These are phyloP conservation scores for Tyto alba DNA, from an alignment of 2,113 vertebrate genomes.

Conservation along the genomic window DNA sequence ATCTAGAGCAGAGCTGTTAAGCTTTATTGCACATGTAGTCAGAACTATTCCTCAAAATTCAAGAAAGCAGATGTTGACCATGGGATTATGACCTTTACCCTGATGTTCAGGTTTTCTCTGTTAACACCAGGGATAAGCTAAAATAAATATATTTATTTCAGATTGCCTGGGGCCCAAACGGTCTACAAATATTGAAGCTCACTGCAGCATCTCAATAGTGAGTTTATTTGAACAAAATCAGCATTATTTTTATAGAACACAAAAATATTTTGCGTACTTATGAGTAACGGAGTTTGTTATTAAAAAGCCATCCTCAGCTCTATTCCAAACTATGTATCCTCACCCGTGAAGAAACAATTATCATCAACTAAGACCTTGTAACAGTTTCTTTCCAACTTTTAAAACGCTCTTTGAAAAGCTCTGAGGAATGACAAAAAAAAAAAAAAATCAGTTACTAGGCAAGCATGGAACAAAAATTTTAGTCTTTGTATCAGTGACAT, in stretches of 20 bases:
- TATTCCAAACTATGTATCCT: neutral
- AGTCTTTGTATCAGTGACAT: neutral
- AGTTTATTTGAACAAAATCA: conserved; percentile 35
- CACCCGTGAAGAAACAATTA: neutral
- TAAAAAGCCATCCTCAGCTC: neutral
- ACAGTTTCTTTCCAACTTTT: neutral
- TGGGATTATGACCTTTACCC: conserved; percentile 43
- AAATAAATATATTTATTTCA: conserved; percentile 47
- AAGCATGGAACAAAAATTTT: neutral
- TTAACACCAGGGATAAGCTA: conserved; percentile 16
- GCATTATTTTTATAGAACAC: conserved; percentile 19
- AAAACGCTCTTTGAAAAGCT: neutral
- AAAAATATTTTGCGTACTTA: neutral
- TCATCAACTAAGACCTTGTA: neutral
- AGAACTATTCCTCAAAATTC: conserved; percentile 22
- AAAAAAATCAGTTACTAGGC: neutral
- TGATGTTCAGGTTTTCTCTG: conserved; percentile 50
- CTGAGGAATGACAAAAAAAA: neutral
- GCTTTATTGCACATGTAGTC: neutral
- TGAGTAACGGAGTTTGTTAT: neutral
- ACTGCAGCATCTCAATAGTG: neutral
- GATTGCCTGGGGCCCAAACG: conserved; percentile 22
- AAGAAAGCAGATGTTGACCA: neutral
- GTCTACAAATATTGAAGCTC: conserved; percentile 35
- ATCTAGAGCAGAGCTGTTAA: neutral